phyloP scores from a whole-genome alignment of 2,888 invertebrate species.

The Drosophila monieri region DNA sequence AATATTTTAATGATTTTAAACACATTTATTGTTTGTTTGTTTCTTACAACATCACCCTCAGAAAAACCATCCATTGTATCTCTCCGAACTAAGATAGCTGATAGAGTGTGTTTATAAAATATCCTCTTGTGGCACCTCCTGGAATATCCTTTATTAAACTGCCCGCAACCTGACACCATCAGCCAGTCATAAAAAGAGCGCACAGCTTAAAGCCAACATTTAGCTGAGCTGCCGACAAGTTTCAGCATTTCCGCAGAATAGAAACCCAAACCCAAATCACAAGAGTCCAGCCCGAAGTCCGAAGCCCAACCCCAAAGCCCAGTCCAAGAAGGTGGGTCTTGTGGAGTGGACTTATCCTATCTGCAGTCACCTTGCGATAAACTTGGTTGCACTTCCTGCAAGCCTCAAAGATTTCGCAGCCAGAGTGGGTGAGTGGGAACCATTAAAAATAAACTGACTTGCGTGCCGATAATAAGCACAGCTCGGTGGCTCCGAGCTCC shows the following conservation, averaged over 20 bases:
- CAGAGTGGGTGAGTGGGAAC: slow-evolving; percentile 77
- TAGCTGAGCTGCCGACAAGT: slow-evolving; percentile 72
- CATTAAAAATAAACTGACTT: slow-evolving; percentile 82
- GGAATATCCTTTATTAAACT: slow-evolving; percentile 22
- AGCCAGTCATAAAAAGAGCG: slow-evolving; percentile 45
- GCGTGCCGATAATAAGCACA: slow-evolving; percentile 81
- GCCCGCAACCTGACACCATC: slow-evolving; percentile 39
- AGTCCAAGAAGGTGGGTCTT: slow-evolving; percentile 3
- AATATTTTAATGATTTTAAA: neutral
- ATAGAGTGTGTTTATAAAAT: neutral
- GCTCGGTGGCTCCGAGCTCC: slow-evolving; percentile 34
- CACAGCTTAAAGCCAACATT: slow-evolving; percentile 65
- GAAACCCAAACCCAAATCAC: slow-evolving; percentile 39
- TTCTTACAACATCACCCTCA: no score
- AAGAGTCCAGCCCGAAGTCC: neutral
- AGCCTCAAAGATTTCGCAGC: slow-evolving; percentile 29
- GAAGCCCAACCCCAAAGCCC: neutral
- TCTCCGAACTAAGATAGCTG: slow-evolving; percentile 3
- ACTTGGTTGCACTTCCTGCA: slow-evolving; percentile 44
- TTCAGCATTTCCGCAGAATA: slow-evolving; percentile 72
- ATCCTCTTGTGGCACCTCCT: slow-evolving; percentile 10
- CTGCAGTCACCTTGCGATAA: slow-evolving; percentile 61
- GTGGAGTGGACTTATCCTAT: slow-evolving; percentile 25
- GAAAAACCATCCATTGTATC: no score
- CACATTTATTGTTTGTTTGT: no score